These are phyloP conservation scores for Cephus sareptanus DNA, from an alignment of 2,888 invertebrate genomes.

Conservation along the genomic window DNA sequence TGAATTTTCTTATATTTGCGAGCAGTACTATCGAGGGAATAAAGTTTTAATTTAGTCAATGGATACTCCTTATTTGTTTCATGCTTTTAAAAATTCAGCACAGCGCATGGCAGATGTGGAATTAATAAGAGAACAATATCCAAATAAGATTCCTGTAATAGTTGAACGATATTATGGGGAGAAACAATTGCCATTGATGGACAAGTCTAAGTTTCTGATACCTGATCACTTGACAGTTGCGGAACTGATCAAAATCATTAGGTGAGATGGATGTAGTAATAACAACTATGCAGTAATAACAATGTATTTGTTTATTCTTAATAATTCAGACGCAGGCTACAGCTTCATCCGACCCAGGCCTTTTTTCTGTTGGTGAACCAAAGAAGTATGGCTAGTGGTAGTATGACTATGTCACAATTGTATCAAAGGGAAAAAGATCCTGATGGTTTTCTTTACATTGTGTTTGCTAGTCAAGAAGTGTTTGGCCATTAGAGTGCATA, in stretches of 20 bases:
- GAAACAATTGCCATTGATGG: slow-evolving; percentile 78
- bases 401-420: slow-evolving; percentile 83
- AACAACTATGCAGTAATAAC: background rate
- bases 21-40: background rate
- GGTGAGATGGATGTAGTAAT: slow-evolving; percentile 68
- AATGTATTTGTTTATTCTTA: background rate
- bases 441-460: slow-evolving; percentile 89
- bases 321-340: slow-evolving; percentile 70
- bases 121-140: slow-evolving; percentile 51
- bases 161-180: slow-evolving; percentile 86
- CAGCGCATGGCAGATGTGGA: slow-evolving; percentile 55
- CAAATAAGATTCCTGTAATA: slow-evolving; percentile 74
- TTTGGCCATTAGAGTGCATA: slow-evolving; percentile 71
- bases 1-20: background rate
- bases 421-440: slow-evolving; percentile 81
- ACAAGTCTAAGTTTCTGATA: slow-evolving; percentile 88
- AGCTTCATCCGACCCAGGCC: slow-evolving; percentile 75
- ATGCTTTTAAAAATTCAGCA: slow-evolving; percentile 31
- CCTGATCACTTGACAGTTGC: slow-evolving; percentile 92
- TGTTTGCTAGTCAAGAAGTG: slow-evolving; percentile 91
- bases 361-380: slow-evolving; percentile 87
- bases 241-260: slow-evolving; percentile 86
- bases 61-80: background rate
- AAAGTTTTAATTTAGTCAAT: background rate
- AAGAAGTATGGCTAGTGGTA: slow-evolving; percentile 83